These are phyloP conservation scores for Meriones psammophilus DNA, from an alignment of 2,797 vertebrate species.

Conservation along the genomic window DNA sequence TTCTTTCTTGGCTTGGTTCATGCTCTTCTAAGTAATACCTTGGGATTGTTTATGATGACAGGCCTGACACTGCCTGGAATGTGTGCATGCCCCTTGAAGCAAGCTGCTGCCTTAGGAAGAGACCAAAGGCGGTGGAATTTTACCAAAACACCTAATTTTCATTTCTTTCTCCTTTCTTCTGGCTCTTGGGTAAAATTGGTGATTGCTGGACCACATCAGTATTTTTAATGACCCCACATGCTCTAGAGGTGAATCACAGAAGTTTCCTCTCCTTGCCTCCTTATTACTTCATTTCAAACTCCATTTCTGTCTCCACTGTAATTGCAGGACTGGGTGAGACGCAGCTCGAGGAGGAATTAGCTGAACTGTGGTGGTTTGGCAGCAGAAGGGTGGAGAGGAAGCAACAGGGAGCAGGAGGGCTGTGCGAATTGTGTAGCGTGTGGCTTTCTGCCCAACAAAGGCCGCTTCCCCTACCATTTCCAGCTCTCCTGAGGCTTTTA, in stretches of 20 bases:
- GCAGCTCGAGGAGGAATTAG: slow-evolving; percentile 70
- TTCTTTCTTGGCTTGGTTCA: slow-evolving; percentile 40
- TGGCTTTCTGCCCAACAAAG: slow-evolving; percentile 49
- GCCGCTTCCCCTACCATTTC: slow-evolving; percentile 30
- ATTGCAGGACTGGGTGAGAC: slow-evolving; percentile 72
- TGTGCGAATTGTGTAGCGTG: slow-evolving; percentile 55
- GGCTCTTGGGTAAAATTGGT: slow-evolving; percentile 64
- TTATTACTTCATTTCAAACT: slow-evolving; percentile 75
- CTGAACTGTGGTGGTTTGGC: slow-evolving; percentile 82
- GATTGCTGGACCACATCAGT: slow-evolving; percentile 52
- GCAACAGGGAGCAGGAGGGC: slow-evolving; percentile 71
- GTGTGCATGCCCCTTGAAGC: not conserved
- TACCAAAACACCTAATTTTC: slow-evolving; percentile 70
- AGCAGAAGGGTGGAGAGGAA: slow-evolving; percentile 67
- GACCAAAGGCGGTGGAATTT: slow-evolving; percentile 28
- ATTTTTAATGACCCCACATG: slow-evolving; percentile 70
- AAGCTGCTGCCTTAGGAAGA: slow-evolving; percentile 61
- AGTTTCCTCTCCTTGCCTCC: slow-evolving; percentile 53
- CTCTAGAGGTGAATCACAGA: slow-evolving; percentile 73
- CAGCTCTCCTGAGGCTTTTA: not conserved
- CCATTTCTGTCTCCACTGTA: slow-evolving; percentile 73
- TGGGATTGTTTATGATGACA: slow-evolving; percentile 69
- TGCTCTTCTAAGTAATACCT: slow-evolving; percentile 51
- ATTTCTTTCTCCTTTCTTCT: slow-evolving; percentile 48
- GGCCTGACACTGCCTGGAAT: slow-evolving; percentile 46